Evolutionary conservation across 2,888 invertebrate genomes (phyloP), one percentile per base, ranked within the genome.

Genomic region (Thecocarcelia acutangulata): DNA sequence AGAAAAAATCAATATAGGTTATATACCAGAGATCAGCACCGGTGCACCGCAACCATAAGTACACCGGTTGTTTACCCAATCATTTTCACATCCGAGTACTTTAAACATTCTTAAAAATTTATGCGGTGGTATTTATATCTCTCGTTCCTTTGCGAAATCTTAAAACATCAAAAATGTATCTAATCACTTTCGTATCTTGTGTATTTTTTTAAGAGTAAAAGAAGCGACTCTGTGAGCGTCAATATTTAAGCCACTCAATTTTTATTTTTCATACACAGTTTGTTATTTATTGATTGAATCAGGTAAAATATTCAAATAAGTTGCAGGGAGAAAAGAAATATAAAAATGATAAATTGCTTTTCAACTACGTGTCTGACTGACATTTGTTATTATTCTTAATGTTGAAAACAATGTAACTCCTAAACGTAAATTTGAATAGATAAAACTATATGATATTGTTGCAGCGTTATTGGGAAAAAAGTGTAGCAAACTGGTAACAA

Each of bases 301-400:
- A 9, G 59, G 42, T 3, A 52, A 8, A 44, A 52, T 68, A 69
- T 54, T 28, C 61, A 61, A n/a, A 76, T 52, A 59, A 28, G 58
- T 33, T 42, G 15, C 28, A 28, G 12, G 33, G 5, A 33, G 33
- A 5, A 24, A 24, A 24, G 24, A 17, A 17, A 8, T 21, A 63
- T 46, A 28, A 50, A 24, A 28, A 76, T 63, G 76, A 69, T 17
- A 76, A 76, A 76, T 69, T 54, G 69, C 28, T 69, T 75, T 54
- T 56, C 52, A 19, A 63, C 37, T 76, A 69, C 76, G 76, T 76
- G 69, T 63, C 69, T 61, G 63, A 19, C 44, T 69, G 76, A 48
- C 61, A 76, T 61, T 75, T 59, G 68, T 75, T 75, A 44, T 68
- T 59, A 75, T 75, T 5, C 33, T 33, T 66, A 75, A 58, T 75